Evolutionary conservation across 2,888 invertebrate genomes (phyloP).

Genomic region (Petrophora chlorosata): DNA sequence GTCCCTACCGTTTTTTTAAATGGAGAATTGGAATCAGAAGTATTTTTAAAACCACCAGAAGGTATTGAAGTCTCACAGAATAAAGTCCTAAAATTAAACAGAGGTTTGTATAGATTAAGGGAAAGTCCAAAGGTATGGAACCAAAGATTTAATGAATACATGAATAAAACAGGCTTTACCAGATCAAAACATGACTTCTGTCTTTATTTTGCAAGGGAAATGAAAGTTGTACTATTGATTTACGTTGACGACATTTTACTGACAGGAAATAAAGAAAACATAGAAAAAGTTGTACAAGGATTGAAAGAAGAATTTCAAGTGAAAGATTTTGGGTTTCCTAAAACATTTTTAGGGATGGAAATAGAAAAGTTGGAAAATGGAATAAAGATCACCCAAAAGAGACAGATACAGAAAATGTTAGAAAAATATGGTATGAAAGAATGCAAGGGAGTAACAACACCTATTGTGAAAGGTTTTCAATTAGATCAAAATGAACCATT

Average conservation of each 20-base stretch:
- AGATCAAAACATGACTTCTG: conserved; percentile 1
- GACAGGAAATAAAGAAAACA: not conserved
- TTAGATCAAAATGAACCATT: not conserved
- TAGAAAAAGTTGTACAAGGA: not conserved
- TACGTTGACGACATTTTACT: conserved; percentile 1
- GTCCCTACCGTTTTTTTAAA: not conserved
- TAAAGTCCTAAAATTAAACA: conserved; percentile 2
- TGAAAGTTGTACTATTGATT: not conserved
- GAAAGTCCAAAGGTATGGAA: conserved; percentile 6
- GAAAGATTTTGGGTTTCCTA: not conserved
- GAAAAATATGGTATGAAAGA: conserved; percentile 2
- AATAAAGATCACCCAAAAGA: not conserved
- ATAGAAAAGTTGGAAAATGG: not conserved
- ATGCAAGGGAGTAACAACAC: not conserved
- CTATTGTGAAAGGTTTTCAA: not conserved
- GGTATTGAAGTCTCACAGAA: not conserved
- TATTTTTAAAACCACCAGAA: conserved; percentile 4
- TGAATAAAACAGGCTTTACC: not conserved
- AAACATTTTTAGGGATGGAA: conserved; percentile 5
- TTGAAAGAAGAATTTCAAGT: not conserved
- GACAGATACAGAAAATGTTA: not conserved
- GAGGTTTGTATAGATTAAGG: conserved; percentile 22
- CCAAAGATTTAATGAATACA: conserved; percentile 3
- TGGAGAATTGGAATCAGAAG: conserved; percentile 1
- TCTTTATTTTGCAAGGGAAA: not conserved